phyloP scores from a whole-genome alignment of 2,797 vertebrate genomes.

The Anguilla obscura region DNA sequence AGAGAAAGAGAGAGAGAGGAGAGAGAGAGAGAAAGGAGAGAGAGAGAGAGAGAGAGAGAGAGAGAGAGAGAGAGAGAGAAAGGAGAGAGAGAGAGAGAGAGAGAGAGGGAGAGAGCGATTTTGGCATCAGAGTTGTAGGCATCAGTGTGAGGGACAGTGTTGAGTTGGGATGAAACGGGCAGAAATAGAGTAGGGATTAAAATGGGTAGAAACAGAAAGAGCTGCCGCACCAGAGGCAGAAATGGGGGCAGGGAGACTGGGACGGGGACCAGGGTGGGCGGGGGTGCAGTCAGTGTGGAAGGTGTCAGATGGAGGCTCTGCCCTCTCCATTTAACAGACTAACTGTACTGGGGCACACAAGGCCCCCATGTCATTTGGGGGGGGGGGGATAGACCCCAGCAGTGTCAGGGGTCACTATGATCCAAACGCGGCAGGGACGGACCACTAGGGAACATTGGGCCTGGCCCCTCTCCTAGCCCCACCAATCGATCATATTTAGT shows the following conservation, averaged over 20 bases:
- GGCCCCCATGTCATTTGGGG: too few relatives aligned
- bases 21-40: slow-evolving; percentile 23
- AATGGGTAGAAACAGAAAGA: background rate
- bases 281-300: background rate
- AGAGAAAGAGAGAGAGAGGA: background rate
- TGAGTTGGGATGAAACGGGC: background rate
- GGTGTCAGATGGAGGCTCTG: background rate
- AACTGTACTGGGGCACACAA: too few relatives aligned
- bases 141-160: slow-evolving; percentile 38
- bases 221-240: slow-evolving; percentile 19
- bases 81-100: slow-evolving; percentile 4
- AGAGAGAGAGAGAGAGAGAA: slow-evolving; percentile 7
- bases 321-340: background rate
- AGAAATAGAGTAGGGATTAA: background rate
- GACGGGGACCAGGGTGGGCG: background rate
- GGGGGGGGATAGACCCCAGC: too few relatives aligned
- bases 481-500: background rate
- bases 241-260: background rate
- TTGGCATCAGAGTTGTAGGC: slow-evolving; percentile 39
- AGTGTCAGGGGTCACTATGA: background rate
- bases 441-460: background rate
- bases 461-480: too few relatives aligned
- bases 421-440: background rate
- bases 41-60: background rate
- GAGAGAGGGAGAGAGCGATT: slow-evolving; percentile 38